Evolutionary conservation across 2,113 vertebrate genomes (phyloP).

Genomic region (Heterochromis multidens): DNA sequence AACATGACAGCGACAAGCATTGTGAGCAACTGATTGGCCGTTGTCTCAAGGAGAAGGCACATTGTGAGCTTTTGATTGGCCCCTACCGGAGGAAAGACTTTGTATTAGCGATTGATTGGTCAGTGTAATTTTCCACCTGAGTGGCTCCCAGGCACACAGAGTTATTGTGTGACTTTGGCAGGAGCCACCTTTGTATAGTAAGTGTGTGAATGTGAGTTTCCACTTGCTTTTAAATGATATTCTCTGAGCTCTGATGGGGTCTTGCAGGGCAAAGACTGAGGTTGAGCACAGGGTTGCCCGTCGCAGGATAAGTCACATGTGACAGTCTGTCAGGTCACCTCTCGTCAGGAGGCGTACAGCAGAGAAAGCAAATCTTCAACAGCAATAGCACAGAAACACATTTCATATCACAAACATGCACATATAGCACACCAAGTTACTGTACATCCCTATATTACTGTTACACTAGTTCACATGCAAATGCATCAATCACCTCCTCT

Average conservation of each 20-base stretch:
- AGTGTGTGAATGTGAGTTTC: conserved; percentile 17
- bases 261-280: not conserved
- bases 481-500: not conserved
- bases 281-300: conserved; percentile 10
- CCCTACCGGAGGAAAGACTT: conserved; percentile 27
- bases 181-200: conserved; percentile 22
- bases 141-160: conserved; percentile 22
- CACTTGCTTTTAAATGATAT: conserved; percentile 25
- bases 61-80: conserved; percentile 61
- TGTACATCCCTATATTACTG: not conserved
- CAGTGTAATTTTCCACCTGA: conserved; percentile 70
- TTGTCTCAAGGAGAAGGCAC: conserved; percentile 35
- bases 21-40: conserved; percentile 50
- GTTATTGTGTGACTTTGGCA: conserved; percentile 52
- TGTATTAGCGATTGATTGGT: conserved; percentile 71
- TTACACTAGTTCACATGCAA: not conserved
- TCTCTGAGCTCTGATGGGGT: conserved; percentile 40
- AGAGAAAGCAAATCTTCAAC: conserved; percentile 42
- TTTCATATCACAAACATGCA: not conserved
- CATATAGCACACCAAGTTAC: not conserved
- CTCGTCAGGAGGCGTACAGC: conserved; percentile 54
- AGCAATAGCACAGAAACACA: not conserved
- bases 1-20: conserved; percentile 51
- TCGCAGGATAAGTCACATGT: conserved; percentile 58
- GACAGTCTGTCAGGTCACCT: conserved; percentile 69